Percentiles rank a stretch among this genome's conserved stretches.
These are phyloP conservation scores for Drosophila demipolita DNA, from an alignment of 2,888 invertebrate species.

Conservation along the genomic window DNA sequence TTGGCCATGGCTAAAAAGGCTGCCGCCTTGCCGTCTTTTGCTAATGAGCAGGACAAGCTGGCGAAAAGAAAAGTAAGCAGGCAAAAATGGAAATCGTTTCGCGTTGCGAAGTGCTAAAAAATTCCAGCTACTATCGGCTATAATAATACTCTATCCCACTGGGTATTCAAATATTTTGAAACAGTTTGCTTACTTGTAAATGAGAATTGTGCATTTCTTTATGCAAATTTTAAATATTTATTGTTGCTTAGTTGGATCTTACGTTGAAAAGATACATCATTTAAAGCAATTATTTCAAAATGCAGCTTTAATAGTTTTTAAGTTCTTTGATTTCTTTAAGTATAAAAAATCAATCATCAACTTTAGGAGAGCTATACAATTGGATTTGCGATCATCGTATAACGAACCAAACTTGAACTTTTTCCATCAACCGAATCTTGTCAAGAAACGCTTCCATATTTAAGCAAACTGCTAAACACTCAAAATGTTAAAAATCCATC, in stretches of 20 bases:
- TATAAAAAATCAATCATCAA: not conserved
- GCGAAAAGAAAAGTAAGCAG: constrained; percentile 77
- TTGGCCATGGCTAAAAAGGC: constrained; percentile 52
- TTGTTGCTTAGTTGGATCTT: not conserved
- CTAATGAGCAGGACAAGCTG: constrained; percentile 79
- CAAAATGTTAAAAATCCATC: not conserved
- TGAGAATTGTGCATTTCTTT: not conserved
- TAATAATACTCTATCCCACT: constrained; percentile 23
- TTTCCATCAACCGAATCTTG: not conserved
- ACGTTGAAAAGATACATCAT: too few relatives aligned
- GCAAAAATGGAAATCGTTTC: constrained; percentile 66
- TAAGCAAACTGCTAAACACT: not conserved
- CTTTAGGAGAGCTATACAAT: not conserved
- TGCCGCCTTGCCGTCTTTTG: constrained; percentile 49
- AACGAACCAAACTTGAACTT: not conserved
- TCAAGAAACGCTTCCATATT: not conserved
- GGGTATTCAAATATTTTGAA: not conserved
- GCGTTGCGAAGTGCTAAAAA: constrained; percentile 65
- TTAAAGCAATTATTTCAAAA: not conserved
- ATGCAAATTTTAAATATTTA: not conserved
- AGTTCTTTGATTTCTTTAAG: not conserved
- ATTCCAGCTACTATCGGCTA: constrained; percentile 56
- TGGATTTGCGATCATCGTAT: not conserved
- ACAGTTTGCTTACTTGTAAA: constrained; percentile 1
- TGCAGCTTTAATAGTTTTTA: not conserved